Evolutionary conservation across 2,888 invertebrate genomes (phyloP).

Genomic region (Ectropis crepuscularia): DNA sequence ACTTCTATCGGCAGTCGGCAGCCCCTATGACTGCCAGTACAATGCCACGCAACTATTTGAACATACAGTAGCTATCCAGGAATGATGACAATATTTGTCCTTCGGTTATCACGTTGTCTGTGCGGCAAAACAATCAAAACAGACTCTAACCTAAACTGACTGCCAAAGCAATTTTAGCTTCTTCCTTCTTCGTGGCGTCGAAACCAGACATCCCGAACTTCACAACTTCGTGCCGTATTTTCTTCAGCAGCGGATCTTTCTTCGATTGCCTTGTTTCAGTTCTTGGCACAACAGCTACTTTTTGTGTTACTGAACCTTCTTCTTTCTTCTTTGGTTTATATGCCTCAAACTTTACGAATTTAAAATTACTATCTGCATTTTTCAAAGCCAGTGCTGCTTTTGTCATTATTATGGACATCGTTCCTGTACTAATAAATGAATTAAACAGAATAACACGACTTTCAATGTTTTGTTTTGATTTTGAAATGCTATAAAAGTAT

Average conservation of each 20-base stretch:
- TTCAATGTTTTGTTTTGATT: no score
- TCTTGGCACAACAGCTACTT: slow-evolving; percentile 42
- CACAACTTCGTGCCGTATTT: slow-evolving; percentile 91
- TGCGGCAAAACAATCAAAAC: slow-evolving; percentile 1
- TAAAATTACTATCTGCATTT: slow-evolving; percentile 70
- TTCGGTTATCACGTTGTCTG: no score
- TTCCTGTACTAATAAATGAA: not conserved
- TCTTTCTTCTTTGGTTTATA: slow-evolving; percentile 79
- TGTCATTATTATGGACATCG: slow-evolving; percentile 75
- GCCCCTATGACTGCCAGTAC: no score
- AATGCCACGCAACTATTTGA: no score
- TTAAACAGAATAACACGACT: no score
- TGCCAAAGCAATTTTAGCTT: slow-evolving; percentile 91
- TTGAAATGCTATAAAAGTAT: no score
- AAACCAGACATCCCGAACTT: slow-evolving; percentile 94
- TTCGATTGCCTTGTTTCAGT: slow-evolving; percentile 44
- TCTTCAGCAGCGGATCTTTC: slow-evolving; percentile 89
- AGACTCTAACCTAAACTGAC: slow-evolving; percentile 88
- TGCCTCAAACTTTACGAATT: slow-evolving; percentile 79
- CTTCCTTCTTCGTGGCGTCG: slow-evolving; percentile 87
- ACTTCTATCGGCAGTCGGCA: no score
- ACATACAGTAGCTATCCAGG: no score
- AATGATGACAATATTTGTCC: no score
- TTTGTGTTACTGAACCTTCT: slow-evolving; percentile 30
- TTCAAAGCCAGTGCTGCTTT: slow-evolving; percentile 80